phyloP scores from a whole-genome alignment of 2,888 invertebrate genomes.

The Ectobius pallidus region DNA sequence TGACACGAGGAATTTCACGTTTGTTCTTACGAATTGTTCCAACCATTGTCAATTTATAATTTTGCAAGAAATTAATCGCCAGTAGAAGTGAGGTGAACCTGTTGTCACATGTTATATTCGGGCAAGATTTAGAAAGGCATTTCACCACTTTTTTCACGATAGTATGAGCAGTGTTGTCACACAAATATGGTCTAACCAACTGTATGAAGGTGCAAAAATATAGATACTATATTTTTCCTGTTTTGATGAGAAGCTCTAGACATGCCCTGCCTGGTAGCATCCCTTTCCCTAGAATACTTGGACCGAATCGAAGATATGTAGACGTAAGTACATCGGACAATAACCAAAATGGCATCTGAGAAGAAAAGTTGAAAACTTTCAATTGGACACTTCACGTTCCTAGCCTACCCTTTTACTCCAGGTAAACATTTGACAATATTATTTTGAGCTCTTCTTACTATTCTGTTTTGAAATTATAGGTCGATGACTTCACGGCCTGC shows the following conservation, averaged over 20 bases:
- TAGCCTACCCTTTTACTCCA: not conserved
- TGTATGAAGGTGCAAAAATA: constrained; percentile 45
- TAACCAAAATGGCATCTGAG: not conserved
- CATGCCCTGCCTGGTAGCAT: not conserved
- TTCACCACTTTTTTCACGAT: constrained; percentile 41
- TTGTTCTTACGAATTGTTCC: constrained; percentile 18
- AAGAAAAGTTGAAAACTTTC: not conserved
- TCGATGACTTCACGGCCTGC: not conserved
- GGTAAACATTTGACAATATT: not conserved
- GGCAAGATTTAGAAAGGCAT: constrained; percentile 28
- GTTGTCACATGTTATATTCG: constrained; percentile 7
- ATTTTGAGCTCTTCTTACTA: not conserved
- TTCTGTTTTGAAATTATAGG: not conserved
- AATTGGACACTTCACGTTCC: not conserved
- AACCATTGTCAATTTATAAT: constrained; percentile 15
- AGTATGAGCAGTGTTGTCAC: constrained; percentile 32
- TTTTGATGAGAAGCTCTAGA: constrained; percentile 41
- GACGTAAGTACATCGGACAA: not conserved
- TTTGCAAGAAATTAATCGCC: not conserved
- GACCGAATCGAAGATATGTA: not conserved
- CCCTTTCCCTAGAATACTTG: constrained; percentile 25
- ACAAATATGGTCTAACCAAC: constrained; percentile 38
- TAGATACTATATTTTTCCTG: constrained; percentile 48
- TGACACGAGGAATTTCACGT: constrained; percentile 19
- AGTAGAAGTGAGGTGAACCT: not conserved